Evolutionary conservation across 2,888 invertebrate genomes (phyloP), one percentile per base, ranked within the genome.

Genomic region (Phengaris alcon): DNA sequence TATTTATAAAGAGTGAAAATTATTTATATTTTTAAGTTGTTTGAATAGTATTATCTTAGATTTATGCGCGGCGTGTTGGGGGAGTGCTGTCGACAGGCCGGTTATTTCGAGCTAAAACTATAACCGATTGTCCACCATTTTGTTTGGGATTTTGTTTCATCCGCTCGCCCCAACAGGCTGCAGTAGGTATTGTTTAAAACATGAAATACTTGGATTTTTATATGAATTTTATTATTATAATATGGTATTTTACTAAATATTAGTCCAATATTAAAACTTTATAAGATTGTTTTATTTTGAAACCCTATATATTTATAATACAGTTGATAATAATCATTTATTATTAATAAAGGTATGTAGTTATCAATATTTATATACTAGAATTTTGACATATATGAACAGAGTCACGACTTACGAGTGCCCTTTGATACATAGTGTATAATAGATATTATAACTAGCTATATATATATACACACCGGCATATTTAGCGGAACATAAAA

Each of bases 241-340:
- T 91, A 91, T 90, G 90, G 92, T 91, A 92, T 91, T 91, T 92
- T 92, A 91, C 91, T 91, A 91, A 92, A 91, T 90, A 91, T 90
- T 92, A 92, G 92, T 91, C 90, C 91, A 91, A 90, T 91, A 92
- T 90, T 91, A 91, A 91, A 90, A 90, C 89, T 90, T 91, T 88
- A 83, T 83, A 81, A 79, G 82, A 77, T 90, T 85, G 89, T 90
- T 91, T 91, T 84, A 90, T 91, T 91, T 87, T 81, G 44, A 76
- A 76, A 75, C 79, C 80, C 78, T 76, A 77, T 78, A 68, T 76
- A 75, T 77, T 75, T 57, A 70, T 64, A 52, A 52, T 52, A 35
- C 35, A 59, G 59, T 22, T 59, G 59, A 59, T 59, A 59, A 59
- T n/a, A 59, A 59, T n/a, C 15, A 57, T 48, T 48, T 48, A 48